Base-by-base conservation (phyloP, 2,888 invertebrate genomes). In the Neria commutata region DNA sequence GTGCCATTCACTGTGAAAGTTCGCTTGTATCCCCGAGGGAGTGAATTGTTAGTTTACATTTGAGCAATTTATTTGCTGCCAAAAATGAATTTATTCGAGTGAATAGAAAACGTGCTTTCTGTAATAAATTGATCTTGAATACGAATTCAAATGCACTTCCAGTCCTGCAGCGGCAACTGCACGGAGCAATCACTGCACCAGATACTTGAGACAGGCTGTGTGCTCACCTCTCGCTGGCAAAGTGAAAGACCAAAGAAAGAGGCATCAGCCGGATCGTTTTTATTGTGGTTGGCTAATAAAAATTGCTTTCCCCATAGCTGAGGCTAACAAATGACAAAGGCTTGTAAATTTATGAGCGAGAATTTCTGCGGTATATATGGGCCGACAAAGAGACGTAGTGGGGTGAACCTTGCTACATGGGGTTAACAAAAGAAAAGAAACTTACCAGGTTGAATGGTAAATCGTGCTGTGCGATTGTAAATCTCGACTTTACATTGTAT, bases 61-160 rank as follows among this genome's bases (percentile, higher is more conserved):
- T 54, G 48, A 58, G 29, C 62, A 63, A 69, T 66, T 67, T 64
- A 66, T 67, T 67, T 65, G 61, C 61, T 64, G 54, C 65, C 58
- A 62, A 65, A 65, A 68, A 61, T 60, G 57, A 57, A 68, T 64
- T 66, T 67, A 68, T 65, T 54, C 60, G 33, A 49, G 59, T 37
- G 62, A 63, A 63, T 66, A 51, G 60, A 75, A 75, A 72, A 71
- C 77, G 77, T 77, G 77, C 75, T 71, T 64, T 70, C 76, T 70
- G 74, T 74, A 77, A 76, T 74, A 74, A 76, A 77, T 74, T 73
- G 76, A 56, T 62, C 54, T 56, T 65, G 26, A 48, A 45, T 19
- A 11, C 17, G 19, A 42, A 42, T 6, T 37, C 14, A 19, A 42
- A 42, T n/a, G n/a, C n/a, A n/a, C n/a, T n/a, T n/a, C n/a, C n/a